Evolutionary conservation across 2,113 vertebrate species (phyloP).

Genomic region (Sphaerodactylus townsendi): DNA sequence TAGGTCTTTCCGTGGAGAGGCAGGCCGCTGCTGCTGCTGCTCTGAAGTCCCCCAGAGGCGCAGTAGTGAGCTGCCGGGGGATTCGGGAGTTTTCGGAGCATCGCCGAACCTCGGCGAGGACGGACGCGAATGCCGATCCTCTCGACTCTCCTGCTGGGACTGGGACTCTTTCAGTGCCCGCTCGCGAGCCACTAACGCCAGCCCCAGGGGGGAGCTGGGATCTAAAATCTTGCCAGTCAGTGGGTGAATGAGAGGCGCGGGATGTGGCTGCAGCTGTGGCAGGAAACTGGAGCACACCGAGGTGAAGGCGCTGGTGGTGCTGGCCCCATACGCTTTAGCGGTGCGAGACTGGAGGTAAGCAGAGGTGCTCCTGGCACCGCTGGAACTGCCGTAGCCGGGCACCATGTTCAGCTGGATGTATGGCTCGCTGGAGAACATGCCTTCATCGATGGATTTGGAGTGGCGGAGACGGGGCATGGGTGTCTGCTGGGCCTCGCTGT

Average conservation of each 20-base stretch:
- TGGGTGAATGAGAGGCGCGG: constrained; percentile 86
- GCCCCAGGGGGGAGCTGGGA: constrained; percentile 86
- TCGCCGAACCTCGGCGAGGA: constrained; percentile 72
- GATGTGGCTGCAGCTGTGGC: constrained; percentile 47
- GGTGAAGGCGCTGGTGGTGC: constrained; percentile 68
- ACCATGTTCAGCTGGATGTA: constrained; percentile 87
- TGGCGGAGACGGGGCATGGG: constrained; percentile 82
- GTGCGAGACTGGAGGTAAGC: constrained; percentile 79
- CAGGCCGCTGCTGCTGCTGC: constrained; percentile 32
- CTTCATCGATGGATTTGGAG: constrained; percentile 93
- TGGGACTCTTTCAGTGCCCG: constrained; percentile 86
- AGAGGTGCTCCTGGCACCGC: background rate
- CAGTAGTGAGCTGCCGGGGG: constrained; percentile 55
- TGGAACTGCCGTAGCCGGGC: constrained; percentile 48
- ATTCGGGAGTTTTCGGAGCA: constrained; percentile 44
- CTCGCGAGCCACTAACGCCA: constrained; percentile 88
- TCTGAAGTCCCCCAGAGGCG: constrained; percentile 69
- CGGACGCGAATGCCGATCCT: constrained; percentile 66
- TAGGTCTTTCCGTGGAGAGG: constrained; percentile 47
- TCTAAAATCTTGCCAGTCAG: constrained; percentile 91
- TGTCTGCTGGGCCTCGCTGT: constrained; percentile 52
- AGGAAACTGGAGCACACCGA: constrained; percentile 61
- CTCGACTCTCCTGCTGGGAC: constrained; percentile 62
- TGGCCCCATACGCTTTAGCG: constrained; percentile 71
- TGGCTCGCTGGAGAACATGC: constrained; percentile 88